Conservation (phyloP, 2,113 vertebrate species). For the Columba livia region DNA sequence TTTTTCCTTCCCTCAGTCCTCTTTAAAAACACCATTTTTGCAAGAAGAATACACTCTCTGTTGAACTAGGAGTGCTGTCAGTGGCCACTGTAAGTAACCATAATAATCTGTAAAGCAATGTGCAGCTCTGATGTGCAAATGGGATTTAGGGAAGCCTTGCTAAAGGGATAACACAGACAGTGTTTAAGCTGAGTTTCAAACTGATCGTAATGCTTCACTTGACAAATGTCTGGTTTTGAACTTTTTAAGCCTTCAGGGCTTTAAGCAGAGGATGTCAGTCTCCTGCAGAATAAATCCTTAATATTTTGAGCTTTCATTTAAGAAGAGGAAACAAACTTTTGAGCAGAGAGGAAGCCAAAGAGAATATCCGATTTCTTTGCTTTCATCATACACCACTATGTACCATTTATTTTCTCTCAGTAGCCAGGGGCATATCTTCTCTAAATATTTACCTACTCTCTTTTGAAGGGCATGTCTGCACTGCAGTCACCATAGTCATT, state of each 20-base stretch:
- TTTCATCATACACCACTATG: background rate
- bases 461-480: background rate
- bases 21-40: background rate
- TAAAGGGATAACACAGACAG: background rate
- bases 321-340: background rate
- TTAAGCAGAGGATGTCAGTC: background rate
- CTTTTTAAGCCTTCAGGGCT: slow-evolving; percentile 25
- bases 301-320: background rate
- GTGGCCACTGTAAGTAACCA: background rate
- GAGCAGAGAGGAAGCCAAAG: background rate
- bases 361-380: slow-evolving; percentile 5
- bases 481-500: background rate
- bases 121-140: slow-evolving; percentile 22
- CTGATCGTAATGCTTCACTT: background rate
- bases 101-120: background rate
- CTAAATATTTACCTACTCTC: slow-evolving; percentile 22
- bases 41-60: background rate
- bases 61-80: background rate
- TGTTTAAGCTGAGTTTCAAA: slow-evolving; percentile 20
- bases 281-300: slow-evolving; percentile 42
- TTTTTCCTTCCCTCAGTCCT: background rate
- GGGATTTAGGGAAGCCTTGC: background rate
- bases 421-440: background rate
- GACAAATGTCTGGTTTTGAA: slow-evolving; percentile 54
- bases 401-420: slow-evolving; percentile 1